A percentile compares a stretch with the other conserved stretches of the same genome.
These are phyloP conservation scores for Temnothorax ravouxi DNA, from an alignment of 2,888 invertebrate genomes.

Conservation along the genomic window DNA sequence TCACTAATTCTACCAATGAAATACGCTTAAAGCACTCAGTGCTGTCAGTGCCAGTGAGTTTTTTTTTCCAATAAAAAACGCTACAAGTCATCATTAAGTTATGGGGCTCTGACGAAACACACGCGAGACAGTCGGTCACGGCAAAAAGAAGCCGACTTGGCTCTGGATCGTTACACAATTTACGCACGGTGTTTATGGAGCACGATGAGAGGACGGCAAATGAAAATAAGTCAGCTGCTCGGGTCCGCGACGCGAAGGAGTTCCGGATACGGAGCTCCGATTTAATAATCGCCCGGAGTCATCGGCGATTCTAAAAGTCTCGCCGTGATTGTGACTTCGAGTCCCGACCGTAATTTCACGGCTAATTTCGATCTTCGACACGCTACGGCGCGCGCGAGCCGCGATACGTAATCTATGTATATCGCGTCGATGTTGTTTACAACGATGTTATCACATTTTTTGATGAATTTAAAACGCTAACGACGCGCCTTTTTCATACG, in stretches of 20 bases:
- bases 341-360: neutral
- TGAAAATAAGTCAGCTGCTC: constrained; percentile 24
- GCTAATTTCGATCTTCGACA: constrained; percentile 22
- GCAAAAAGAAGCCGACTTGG: constrained; percentile 59
- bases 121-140: constrained; percentile 53
- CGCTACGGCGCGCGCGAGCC: neutral
- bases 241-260: constrained; percentile 45
- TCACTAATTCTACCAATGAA: no score
- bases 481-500: neutral
- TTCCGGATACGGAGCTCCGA: constrained; percentile 23
- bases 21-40: no score
- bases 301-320: neutral
- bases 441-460: neutral
- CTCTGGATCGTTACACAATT: constrained; percentile 9
- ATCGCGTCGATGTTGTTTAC: neutral
- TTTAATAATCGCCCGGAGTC: constrained; percentile 57
- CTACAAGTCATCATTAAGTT: constrained; percentile 47
- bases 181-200: neutral
- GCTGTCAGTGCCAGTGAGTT: no score
- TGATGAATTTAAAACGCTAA: neutral
- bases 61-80: no score
- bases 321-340: neutral
- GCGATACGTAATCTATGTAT: neutral
- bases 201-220: constrained; percentile 3
- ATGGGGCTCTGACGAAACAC: constrained; percentile 26